Evolutionary conservation across 2,797 vertebrate genomes (phyloP).

Genomic region (Myotis myotis): DNA sequence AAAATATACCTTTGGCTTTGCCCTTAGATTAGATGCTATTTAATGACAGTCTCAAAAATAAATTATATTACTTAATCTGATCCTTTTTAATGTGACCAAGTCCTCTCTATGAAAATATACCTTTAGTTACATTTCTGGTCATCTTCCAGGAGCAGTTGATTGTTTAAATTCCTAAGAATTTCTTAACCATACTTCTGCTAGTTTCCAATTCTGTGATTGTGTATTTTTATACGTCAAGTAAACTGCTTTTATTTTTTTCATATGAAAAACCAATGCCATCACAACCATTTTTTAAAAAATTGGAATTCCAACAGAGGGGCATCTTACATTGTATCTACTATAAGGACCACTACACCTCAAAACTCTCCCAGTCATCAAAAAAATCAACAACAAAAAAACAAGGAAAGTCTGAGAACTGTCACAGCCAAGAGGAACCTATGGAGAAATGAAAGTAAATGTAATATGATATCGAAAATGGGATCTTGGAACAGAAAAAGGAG

Average conservation of each 20-base stretch:
- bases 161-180: constrained; percentile 34
- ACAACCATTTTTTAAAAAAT: neutral
- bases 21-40: neutral
- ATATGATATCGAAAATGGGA: neutral
- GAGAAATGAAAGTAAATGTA: neutral
- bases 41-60: neutral
- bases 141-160: neutral
- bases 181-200: neutral
- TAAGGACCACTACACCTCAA: neutral
- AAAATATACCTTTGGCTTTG: neutral
- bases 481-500: neutral
- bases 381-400: neutral
- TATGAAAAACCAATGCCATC: neutral
- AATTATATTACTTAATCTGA: neutral
- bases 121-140: constrained; percentile 30
- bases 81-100: neutral
- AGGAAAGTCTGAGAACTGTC: neutral
- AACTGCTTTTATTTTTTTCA: neutral
- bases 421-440: neutral
- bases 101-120: neutral
- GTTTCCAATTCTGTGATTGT: constrained; percentile 15
- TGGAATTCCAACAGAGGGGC: neutral
- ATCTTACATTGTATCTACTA: neutral
- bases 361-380: neutral
- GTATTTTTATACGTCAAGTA: neutral